Evolutionary conservation across 2,888 invertebrate species (phyloP), one percentile per base, ranked within the genome.

Genomic region (Eilema griseolum): DNA sequence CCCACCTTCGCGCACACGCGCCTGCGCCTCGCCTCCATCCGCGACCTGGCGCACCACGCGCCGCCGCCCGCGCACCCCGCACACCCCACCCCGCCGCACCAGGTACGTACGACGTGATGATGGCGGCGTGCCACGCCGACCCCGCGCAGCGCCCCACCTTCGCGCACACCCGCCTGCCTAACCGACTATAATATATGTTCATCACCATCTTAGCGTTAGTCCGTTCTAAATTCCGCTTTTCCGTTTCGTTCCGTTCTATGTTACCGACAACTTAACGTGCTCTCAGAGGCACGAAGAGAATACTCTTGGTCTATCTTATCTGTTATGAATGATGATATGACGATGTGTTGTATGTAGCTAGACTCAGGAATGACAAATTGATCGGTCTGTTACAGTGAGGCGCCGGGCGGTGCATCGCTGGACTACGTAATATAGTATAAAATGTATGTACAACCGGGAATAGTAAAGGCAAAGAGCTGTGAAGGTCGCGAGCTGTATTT

Each of bases 91-190:
- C 24, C 66, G 8, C 67, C 75, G 63, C 79, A 79, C 57, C 78
- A 78, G 70, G 70, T 73, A 56, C 67, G 61, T 37, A 26, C 61
- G 12, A 33, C 20, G 8, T 10, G 87, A 99, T 99, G 99, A 97
- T 97, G 91, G 97, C 98, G 92, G 98, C 99, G 26, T 99, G 99
- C 99, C 98, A 98, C 93, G 96, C 98, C 70, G 97, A 98, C 93
- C 98, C 99, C 61, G 97, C 97, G 76, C 97, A 97, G 89, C 96
- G 99, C 84, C 99, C 99, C 86, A 97, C 97, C 82, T 99, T 99
- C 95, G 96, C 97, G 72, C 80, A 82, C 86, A 90, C 93, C 83
- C 89, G 94, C 73, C 86, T 79, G 89, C 75, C 92, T 94, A 66
- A 89, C 90, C 82, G n/a, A n/a, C n/a, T n/a, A n/a, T n/a, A n/a